phyloP scores from a whole-genome alignment of 2,797 vertebrate species.

The Fratercula arctica region DNA sequence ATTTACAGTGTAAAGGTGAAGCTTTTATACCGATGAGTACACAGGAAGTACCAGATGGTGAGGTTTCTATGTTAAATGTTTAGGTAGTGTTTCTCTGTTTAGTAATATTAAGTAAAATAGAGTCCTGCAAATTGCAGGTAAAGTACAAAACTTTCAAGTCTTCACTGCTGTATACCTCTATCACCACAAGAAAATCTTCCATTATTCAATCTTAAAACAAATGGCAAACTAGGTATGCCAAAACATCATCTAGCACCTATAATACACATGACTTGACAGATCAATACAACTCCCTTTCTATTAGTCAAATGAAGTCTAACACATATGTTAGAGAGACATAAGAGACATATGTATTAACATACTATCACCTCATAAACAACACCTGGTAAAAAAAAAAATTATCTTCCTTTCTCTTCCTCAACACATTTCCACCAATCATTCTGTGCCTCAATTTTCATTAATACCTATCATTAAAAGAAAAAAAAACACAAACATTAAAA shows the following conservation, averaged over 20 bases:
- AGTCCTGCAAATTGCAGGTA: neutral
- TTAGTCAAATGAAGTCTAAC: neutral
- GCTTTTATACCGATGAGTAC: neutral
- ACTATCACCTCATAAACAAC: neutral
- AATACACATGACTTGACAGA: neutral
- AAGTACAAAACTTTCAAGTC: neutral
- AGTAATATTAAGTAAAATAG: neutral
- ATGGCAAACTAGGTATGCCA: neutral
- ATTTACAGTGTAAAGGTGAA: neutral
- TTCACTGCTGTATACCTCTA: neutral
- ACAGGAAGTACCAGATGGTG: neutral
- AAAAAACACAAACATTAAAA: neutral
- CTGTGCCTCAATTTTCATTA: neutral
- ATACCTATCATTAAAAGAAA: neutral
- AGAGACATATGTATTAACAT: accelerated
- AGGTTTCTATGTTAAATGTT: neutral
- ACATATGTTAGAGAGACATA: too few relatives aligned
- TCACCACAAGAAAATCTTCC: neutral
- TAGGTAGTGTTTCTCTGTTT: neutral
- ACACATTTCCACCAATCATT: neutral
- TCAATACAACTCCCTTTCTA: neutral
- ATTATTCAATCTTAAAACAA: neutral
- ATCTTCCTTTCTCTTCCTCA: neutral
- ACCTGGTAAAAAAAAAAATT: neutral
- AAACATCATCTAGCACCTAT: neutral